Evolutionary conservation across 92 coral and sea anemone genomes (phyloP).

Genomic region (Siderastrea siderea): DNA sequence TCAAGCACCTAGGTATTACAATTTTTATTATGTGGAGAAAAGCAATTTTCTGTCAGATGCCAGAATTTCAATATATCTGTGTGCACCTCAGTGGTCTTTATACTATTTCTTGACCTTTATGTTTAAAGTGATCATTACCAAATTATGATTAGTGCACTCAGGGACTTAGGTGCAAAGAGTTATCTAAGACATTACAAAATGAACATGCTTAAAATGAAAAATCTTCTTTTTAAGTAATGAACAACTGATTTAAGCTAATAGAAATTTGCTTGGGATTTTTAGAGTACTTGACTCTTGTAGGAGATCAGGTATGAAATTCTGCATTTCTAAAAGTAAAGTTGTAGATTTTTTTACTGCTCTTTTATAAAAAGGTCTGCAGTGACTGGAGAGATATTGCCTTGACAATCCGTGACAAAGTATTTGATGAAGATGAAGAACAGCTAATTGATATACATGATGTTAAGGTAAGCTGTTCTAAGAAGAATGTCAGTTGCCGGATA

Average conservation of each 20-base stretch:
- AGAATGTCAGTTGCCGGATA: neutral
- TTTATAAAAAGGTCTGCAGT: conserved; percentile 4
- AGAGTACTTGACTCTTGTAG: too few relatives aligned
- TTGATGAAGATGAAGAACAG: conserved; percentile 19
- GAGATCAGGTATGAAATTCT: neutral
- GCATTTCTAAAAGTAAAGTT: neutral
- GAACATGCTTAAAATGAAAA: too few relatives aligned
- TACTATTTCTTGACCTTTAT: neutral
- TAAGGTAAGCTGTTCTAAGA: conserved; percentile 14
- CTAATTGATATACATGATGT: conserved; percentile 42
- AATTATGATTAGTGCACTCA: neutral
- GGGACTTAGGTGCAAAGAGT: too few relatives aligned
- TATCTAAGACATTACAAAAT: too few relatives aligned
- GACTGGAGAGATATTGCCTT: conserved; percentile 31
- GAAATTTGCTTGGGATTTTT: too few relatives aligned
- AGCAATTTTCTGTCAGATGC: too few relatives aligned
- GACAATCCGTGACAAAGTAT: conserved; percentile 38
- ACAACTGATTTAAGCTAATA: too few relatives aligned
- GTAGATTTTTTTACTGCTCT: neutral
- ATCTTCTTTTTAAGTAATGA: too few relatives aligned
- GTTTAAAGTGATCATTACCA: neutral
- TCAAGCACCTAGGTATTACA: too few relatives aligned
- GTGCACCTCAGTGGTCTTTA: too few relatives aligned
- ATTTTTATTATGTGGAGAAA: too few relatives aligned
- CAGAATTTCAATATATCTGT: too few relatives aligned